phyloP scores from a whole-genome alignment of 2,797 vertebrate species.

The Schizothorax lantsangensis region DNA sequence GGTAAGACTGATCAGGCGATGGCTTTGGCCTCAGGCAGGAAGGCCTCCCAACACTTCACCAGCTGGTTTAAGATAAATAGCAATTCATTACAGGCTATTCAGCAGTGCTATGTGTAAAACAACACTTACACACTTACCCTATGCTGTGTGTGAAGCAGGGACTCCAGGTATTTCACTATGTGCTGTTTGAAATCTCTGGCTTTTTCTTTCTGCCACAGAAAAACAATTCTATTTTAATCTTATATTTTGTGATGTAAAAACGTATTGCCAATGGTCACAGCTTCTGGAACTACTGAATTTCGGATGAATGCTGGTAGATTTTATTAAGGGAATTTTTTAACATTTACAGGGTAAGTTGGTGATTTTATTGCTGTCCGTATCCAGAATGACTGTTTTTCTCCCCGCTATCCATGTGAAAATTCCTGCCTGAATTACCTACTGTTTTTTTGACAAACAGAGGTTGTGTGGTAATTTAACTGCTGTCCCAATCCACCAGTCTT shows the following conservation, averaged over 20 bases:
- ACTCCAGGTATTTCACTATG: conserved; percentile 92
- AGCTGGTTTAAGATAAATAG: conserved; percentile 75
- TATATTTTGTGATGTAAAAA: neutral
- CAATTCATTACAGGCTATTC: conserved; percentile 22
- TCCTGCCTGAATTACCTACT: neutral
- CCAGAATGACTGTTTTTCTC: neutral
- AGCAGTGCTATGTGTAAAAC: neutral
- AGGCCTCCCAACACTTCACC: conserved; percentile 96
- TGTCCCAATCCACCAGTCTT: neutral
- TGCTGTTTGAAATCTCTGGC: conserved; percentile 93
- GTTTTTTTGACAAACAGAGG: neutral
- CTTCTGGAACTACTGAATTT: neutral
- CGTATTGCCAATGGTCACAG: neutral
- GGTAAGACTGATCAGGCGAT: conserved; percentile 84
- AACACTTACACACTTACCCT: conserved; percentile 79
- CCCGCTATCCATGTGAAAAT: neutral
- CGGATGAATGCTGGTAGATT: neutral
- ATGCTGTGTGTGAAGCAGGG: conserved; percentile 89
- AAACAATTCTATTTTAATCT: neutral
- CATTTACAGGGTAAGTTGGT: neutral
- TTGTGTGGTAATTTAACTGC: neutral
- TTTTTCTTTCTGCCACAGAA: conserved; percentile 88
- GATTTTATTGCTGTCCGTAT: neutral
- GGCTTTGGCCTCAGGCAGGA: conserved; percentile 95
- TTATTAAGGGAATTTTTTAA: neutral